phyloP scores from a whole-genome alignment of 2,888 invertebrate species.

The Hanleya hanleyi region DNA sequence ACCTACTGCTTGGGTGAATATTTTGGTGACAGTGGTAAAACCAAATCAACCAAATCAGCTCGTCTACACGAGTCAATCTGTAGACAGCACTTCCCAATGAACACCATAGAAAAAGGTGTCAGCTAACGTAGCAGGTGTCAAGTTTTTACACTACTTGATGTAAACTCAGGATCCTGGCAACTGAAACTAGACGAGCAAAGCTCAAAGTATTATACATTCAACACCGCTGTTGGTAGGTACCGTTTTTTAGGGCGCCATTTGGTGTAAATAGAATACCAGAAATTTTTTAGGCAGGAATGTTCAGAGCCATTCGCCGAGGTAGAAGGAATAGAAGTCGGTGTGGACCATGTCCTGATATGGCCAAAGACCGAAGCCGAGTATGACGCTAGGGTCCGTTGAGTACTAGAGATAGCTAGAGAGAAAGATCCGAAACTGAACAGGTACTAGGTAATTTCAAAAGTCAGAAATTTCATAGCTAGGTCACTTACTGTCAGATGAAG shows the following conservation, averaged over 20 bases:
- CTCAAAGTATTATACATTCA: not conserved
- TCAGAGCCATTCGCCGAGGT: not conserved
- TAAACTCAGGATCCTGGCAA: constrained; percentile 20
- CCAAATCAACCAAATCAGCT: constrained; percentile 15
- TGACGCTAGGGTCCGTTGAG: no score
- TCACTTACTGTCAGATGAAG: not conserved
- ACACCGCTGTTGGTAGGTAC: constrained; percentile 34
- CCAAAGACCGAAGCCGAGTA: no score
- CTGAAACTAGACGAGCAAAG: not conserved
- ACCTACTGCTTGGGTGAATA: constrained; percentile 19
- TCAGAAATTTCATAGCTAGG: no score
- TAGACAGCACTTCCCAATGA: constrained; percentile 15
- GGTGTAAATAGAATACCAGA: constrained; percentile 34
- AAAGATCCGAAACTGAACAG: no score
- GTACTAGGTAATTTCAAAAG: no score
- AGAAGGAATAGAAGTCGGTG: no score
- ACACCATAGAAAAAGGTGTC: constrained; percentile 29
- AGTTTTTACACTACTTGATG: constrained; percentile 19
- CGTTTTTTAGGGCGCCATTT: constrained; percentile 39
- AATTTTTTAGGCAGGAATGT: constrained; percentile 30
- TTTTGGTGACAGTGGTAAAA: constrained; percentile 20
- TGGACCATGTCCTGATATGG: no score
- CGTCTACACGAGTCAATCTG: constrained; percentile 16
- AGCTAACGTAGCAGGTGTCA: constrained; percentile 14
- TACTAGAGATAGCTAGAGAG: no score